A percentile compares a stretch with the other conserved stretches of the same genome.
Evolutionary conservation across 2,113 vertebrate species (phyloP).

Genomic region (Poeciliopsis occidentalis): DNA sequence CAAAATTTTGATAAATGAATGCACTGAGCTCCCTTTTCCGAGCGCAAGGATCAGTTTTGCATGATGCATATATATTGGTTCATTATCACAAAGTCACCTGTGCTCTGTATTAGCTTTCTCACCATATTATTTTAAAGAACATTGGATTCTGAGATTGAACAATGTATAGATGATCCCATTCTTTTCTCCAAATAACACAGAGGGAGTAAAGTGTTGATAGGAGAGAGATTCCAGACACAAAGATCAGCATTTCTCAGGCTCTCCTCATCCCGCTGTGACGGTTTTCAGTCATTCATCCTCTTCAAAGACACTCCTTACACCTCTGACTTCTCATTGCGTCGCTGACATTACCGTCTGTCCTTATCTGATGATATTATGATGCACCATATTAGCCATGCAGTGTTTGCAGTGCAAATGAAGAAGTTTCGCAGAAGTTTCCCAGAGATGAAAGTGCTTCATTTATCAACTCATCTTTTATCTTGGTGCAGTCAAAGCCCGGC

Average conservation of each 20-base stretch:
- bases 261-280: conserved; percentile 45
- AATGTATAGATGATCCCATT: conserved; percentile 58
- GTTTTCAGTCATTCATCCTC: conserved; percentile 34
- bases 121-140: conserved; percentile 67
- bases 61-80: conserved; percentile 80
- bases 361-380: conserved; percentile 50
- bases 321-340: conserved; percentile 37
- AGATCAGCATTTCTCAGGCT: conserved; percentile 23
- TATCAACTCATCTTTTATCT: conserved; percentile 70
- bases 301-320: conserved; percentile 38
- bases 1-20: conserved; percentile 58
- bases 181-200: conserved; percentile 15
- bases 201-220: background rate
- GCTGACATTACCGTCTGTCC: conserved; percentile 46
- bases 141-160: conserved; percentile 66
- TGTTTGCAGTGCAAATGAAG: conserved; percentile 59
- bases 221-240: conserved; percentile 9
- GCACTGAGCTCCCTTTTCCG: conserved; percentile 40
- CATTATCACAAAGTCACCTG: conserved; percentile 77
- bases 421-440: conserved; percentile 55
- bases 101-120: conserved; percentile 57
- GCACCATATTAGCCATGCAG: conserved; percentile 41
- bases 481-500: conserved; percentile 46
- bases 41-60: conserved; percentile 64
- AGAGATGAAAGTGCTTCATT: conserved; percentile 70